A percentile compares a stretch with the other conserved stretches of the same genome.
Evolutionary conservation across 2,113 vertebrate genomes (phyloP).

Genomic region (Labeo rohita): DNA sequence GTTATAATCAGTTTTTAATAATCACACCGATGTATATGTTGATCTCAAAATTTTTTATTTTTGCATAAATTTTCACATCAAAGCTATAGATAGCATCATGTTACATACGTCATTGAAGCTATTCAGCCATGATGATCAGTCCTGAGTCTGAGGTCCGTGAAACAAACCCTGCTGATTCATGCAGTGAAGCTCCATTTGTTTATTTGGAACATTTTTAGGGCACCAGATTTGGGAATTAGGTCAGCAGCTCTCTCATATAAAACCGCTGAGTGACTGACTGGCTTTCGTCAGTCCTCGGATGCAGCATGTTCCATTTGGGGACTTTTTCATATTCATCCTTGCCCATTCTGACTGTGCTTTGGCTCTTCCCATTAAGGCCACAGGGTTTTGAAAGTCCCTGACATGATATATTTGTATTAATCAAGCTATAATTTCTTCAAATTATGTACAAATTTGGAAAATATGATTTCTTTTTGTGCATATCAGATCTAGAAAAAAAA

Average conservation of each 20-base stretch:
- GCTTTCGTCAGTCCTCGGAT: not conserved
- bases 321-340: slow-evolving; percentile 23
- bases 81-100: not conserved
- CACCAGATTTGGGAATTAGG: slow-evolving; percentile 78
- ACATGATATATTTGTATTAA: not conserved
- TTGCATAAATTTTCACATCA: not conserved
- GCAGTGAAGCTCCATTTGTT: not conserved
- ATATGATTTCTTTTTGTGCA: not conserved
- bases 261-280: slow-evolving; percentile 42
- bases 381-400: not conserved
- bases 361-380: not conserved
- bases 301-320: slow-evolving; percentile 17
- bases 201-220: slow-evolving; percentile 65
- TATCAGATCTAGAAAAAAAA: not conserved
- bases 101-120: not conserved
- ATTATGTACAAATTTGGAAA: not conserved
- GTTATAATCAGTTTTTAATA: not conserved
- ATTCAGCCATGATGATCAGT: slow-evolving; percentile 1
- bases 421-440: not conserved
- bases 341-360: slow-evolving; percentile 38
- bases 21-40: not conserved
- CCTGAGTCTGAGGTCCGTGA: not conserved
- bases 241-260: slow-evolving; percentile 70
- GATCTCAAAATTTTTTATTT: not conserved
- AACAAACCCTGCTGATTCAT: slow-evolving; percentile 16